phyloP scores from a whole-genome alignment of 2,797 vertebrate species.

The Cynopterus sphinx region DNA sequence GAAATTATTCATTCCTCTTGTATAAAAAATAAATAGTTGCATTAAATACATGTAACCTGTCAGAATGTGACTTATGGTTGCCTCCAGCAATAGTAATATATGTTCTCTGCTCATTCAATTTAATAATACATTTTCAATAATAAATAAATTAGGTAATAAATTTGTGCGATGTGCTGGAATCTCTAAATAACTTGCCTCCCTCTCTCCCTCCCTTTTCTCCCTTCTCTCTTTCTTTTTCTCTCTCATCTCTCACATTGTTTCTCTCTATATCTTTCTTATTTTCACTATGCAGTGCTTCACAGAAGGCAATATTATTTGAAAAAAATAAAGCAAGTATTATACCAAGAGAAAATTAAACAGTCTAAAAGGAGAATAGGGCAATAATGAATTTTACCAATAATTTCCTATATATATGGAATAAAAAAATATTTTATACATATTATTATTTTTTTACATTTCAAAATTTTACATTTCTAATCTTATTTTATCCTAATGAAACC shows the following conservation, averaged over 20 bases:
- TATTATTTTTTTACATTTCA: background rate
- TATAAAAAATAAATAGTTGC: conserved; percentile 81
- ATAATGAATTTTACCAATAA: background rate
- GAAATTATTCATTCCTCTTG: conserved; percentile 75
- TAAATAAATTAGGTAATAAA: conserved; percentile 80
- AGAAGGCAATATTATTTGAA: background rate
- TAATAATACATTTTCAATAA: conserved; percentile 82
- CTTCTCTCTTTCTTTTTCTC: background rate
- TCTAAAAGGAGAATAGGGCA: background rate
- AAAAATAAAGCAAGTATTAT: background rate
- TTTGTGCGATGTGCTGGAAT: conserved; percentile 53
- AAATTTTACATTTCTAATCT: background rate
- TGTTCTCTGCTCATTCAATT: conserved; percentile 71
- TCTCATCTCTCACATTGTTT: background rate
- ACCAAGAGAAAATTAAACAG: background rate
- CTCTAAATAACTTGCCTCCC: conserved; percentile 11
- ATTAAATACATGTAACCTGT: conserved; percentile 79
- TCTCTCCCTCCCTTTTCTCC: accelerated
- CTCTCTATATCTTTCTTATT: background rate
- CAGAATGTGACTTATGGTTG: conserved; percentile 78
- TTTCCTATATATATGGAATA: too few species aligned
- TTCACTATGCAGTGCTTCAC: background rate
- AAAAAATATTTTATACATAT: too few species aligned
- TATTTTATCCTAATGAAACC: background rate
- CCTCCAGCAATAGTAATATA: conserved; percentile 66